Base-by-base conservation (phyloP, 2,797 vertebrate genomes). In the Gallinago stenura region DNA sequence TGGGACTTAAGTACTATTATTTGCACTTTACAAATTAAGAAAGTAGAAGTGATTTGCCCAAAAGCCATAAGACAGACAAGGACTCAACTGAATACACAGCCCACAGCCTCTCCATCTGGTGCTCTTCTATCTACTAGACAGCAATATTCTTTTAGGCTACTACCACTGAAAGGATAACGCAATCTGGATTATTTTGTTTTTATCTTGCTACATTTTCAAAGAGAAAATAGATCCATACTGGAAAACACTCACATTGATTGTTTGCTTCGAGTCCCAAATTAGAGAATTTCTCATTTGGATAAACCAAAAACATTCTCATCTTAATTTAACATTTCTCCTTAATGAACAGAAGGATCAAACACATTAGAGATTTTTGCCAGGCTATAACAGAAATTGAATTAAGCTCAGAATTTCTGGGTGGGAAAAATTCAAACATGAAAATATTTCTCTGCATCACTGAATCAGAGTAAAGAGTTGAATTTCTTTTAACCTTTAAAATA, bases 81-180 rank as follows among this genome's bases (percentile, higher is more conserved):
- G 53, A 39, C 75, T 90, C 31, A 21, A 16, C 58, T 45, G 70
- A 60, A 79, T 4, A 30, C 77, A 87, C 43, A 94, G 78, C 78
- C 89, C 71, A 64, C 46, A 88, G 86, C 77, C 26, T 45, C 58
- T 69, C 93, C 94, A 89, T 91, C 89, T 92, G 89, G 30, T 86
- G 46, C 56, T 70, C 15, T 66, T 26, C 46, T 81, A 11, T 20
- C 83, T 90, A 61, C 68, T 70, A 4, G n/a, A 17, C 79, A 62
- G 24, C 24, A 46, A 10, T 1, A 2, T 10, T 39, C 37, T 16
- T 15, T 33, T 6, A 72, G 83, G 65, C 89, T 41, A 2, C 87
- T 33, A 81, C 60, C 45, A 87, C 62, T 25, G 30, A 9, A 53
- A 35, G 37, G 30, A 50, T 15, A 62, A 12, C 2, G 10, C 46